Evolutionary conservation across 2,113 vertebrate species (phyloP), one percentile per base, ranked within the genome.

Genomic region (Cairina moschata): DNA sequence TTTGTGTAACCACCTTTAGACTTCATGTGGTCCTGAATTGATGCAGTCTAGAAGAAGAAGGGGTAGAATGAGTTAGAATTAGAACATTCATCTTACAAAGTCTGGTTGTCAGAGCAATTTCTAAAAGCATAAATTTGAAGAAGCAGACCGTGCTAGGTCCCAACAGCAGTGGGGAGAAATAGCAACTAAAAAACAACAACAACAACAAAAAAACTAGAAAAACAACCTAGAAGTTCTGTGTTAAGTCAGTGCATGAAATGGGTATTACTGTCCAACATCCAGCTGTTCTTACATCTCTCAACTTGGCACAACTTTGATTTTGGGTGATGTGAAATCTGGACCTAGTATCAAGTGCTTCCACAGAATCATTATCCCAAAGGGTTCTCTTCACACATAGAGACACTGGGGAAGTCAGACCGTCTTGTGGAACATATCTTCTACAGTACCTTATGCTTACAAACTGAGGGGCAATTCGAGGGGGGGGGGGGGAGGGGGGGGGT

Each of bases 11-110:
- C 98, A 40, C 98, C 98, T 98, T 99, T 98, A 89, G 98, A 99
- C 97, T 99, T 99, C 98, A 99, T 99, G 91, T 98, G 98, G 72
- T 98, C 96, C 94, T 99, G 98, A 96, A 99, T 97, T 40, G 98
- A 97, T 91, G 97, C 96, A 91, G 98, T 98, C 98, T 99, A 90
- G 71, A 71, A 73, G 78, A 85, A 90, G 58, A 52, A 28, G 26
- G 36, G 38, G 12, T 48, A 48, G 46, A 48, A 10, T 48, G 36
- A 25, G 86, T 50, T 12, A 63, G 62, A 63, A 40, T 95, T 88
- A 81, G 34, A 74, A 86, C 13, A 75, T 1, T 7, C 18, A 81
- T 63, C n/a, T 81, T 58, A 63, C 6, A 74, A 88, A 90, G 34
- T 74, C 20, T 65, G 20, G 9, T 88, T 91, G 50, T 31, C 36